These are phyloP conservation scores for Ectropis crepuscularia DNA, from an alignment of 2,888 invertebrate species.

Conservation along the genomic window DNA sequence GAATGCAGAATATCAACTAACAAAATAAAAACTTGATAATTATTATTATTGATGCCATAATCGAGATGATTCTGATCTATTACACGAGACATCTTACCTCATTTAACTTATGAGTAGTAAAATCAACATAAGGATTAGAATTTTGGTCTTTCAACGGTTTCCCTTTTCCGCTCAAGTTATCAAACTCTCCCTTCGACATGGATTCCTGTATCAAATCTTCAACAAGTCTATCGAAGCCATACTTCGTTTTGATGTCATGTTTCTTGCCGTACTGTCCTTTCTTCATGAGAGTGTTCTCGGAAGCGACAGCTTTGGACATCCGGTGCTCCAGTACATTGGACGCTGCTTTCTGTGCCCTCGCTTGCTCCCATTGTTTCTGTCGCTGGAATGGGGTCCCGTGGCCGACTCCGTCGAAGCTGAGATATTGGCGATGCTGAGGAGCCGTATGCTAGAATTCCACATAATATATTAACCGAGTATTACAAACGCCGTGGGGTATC, in stretches of 20 bases:
- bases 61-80: neutral
- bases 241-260: slow-evolving; percentile 91
- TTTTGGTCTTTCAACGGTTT: slow-evolving; percentile 90
- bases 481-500: too few relatives aligned
- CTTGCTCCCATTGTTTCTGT: slow-evolving; percentile 90
- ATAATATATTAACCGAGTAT: too few relatives aligned
- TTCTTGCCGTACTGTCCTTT: slow-evolving; percentile 85
- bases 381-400: slow-evolving; percentile 91
- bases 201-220: slow-evolving; percentile 97
- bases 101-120: slow-evolving; percentile 93
- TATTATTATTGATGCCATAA: too few relatives aligned
- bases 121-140: slow-evolving; percentile 94
- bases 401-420: slow-evolving; percentile 92
- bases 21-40: too few relatives aligned
- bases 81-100: slow-evolving; percentile 78
- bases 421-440: slow-evolving; percentile 94
- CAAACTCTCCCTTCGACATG: slow-evolving; percentile 95
- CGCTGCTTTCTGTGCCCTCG: slow-evolving; percentile 88
- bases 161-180: slow-evolving; percentile 92
- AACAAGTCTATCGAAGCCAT: slow-evolving; percentile 93
- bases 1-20: too few relatives aligned
- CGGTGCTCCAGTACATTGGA: slow-evolving; percentile 87
- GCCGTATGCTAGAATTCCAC: slow-evolving; percentile 88
- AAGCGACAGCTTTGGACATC: slow-evolving; percentile 85
- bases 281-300: slow-evolving; percentile 87